Conservation (phyloP, 2,797 vertebrate species). For the Carcharodon carcharias region DNA sequence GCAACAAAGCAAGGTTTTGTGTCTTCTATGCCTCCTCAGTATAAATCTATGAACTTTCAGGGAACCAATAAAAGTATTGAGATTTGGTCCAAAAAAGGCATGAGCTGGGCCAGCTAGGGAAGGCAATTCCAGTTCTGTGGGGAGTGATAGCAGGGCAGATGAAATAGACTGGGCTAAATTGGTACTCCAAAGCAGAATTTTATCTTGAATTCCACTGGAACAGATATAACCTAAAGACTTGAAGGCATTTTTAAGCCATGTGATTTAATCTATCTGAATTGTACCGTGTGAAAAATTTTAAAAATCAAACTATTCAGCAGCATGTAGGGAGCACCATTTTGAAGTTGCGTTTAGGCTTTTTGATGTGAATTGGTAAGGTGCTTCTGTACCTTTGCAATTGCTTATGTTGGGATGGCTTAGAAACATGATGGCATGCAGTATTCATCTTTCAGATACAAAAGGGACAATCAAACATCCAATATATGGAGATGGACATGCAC, state of each 20-base stretch:
- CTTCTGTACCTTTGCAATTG: not conserved
- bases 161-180: not conserved
- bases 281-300: not conserved
- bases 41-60: conserved; percentile 15
- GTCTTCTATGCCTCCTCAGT: not conserved
- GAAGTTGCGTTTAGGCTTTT: not conserved
- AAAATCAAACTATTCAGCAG: not conserved
- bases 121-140: not conserved
- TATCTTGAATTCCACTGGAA: not conserved
- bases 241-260: not conserved
- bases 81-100: not conserved
- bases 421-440: not conserved
- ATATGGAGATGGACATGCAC: not conserved
- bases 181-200: not conserved
- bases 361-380: not conserved
- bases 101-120: not conserved
- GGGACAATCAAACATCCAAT: not conserved
- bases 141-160: not conserved
- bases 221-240: not conserved
- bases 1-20: not conserved
- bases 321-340: not conserved
- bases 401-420: not conserved
- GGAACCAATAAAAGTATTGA: not conserved
- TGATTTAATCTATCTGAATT: not conserved
- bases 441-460: not conserved